Evolutionary conservation across 2,888 invertebrate genomes (phyloP).

Genomic region (Dynastes tityus): DNA sequence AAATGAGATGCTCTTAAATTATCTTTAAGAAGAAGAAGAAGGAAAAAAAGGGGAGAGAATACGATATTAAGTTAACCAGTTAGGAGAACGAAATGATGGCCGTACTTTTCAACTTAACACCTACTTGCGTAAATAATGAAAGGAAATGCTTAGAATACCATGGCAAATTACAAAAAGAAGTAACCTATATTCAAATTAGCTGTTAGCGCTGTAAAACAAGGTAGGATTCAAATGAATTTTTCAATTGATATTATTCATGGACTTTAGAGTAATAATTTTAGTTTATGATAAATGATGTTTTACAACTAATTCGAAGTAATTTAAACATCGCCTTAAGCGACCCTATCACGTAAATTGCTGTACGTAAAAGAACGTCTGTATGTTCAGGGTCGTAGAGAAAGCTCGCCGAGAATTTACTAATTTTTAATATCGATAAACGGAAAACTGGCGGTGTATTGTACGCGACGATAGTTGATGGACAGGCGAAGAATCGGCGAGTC

Average conservation of each 20-base stretch:
- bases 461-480: constrained; percentile 40
- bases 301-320: no score
- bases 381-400: constrained; percentile 3
- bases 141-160: no score
- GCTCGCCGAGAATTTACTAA: constrained; percentile 13
- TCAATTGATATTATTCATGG: no score
- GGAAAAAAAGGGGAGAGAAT: constrained; percentile 1
- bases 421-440: constrained; percentile 41
- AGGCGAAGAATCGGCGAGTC: constrained; percentile 54
- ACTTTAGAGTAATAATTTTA: no score
- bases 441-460: constrained; percentile 23
- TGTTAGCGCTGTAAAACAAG: no score
- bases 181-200: no score
- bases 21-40: constrained; percentile 60
- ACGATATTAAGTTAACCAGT: constrained; percentile 63
- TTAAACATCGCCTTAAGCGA: background rate
- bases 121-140: background rate
- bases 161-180: no score
- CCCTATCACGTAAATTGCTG: no score
- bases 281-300: no score
- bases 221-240: no score
- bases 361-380: no score
- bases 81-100: constrained; percentile 49
- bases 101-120: background rate
- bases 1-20: constrained; percentile 69